Evolutionary conservation across 64 coral and sea anemone species (phyloP), one percentile per base, ranked within the genome.

Genomic region (Pocillopora damicornis): DNA sequence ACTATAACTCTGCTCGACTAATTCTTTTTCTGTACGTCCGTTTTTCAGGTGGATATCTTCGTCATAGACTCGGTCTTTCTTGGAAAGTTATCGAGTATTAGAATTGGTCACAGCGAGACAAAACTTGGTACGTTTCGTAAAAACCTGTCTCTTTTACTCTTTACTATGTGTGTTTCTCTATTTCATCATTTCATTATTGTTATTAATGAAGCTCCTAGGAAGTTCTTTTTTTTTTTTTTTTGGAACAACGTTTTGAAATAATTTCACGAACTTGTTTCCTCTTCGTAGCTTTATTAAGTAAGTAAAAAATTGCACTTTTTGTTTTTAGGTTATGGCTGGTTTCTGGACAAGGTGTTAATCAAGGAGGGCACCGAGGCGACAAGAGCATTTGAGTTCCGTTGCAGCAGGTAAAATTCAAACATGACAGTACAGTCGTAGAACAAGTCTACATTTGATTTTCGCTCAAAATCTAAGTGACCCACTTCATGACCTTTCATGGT

Each of bases 321-420:
- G 63, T 14, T 79, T 60, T 13, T 42, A 96, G 94, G 94, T 34
- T 96, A 96, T 25, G 94, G 91, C 45, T 96, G 94, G 94, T 96
- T 96, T 63, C 73, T 96, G 34, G 94, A 96, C 83, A 86, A 81
- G 67, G 91, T 96, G 36, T 96, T 88, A 22, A 42, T 96, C 15
- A 96, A 96, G 81, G 94, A 96, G 76, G 94, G 94, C 11, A 30
- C 74, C 18, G 94, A 96, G 56, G 94, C 94, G n/a, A 97, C 88
- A 9, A 82, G 94, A 58, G 82, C 94, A 23, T 97, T 97, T 17
- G 94, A 97, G 82, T 97, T 97, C 63, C 76, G 61, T 5, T 93
- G 94, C 58, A 80, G 65, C 73, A 87, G 91, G 81, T 90, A 64
- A 76, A 11, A 15, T 13, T 25, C 22, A 56, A 25, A 6, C 23